Evolutionary conservation across 2,113 vertebrate species (phyloP), one percentile per base, ranked within the genome.

Genomic region (Dicerorhinus sumatrensis): DNA sequence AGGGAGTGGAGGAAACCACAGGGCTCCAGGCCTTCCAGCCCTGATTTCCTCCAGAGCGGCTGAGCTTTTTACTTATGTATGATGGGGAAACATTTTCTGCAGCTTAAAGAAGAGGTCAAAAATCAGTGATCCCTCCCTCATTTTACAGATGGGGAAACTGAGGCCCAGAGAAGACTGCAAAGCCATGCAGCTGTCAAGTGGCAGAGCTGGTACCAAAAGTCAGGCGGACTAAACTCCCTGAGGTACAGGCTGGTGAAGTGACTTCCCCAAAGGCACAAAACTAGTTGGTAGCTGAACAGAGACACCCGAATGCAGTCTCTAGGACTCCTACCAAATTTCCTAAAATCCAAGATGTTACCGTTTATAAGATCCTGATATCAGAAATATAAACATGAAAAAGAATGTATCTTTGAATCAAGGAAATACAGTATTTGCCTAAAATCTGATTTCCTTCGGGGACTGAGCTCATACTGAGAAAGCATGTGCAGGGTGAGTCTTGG

Each of bases 341-440:
- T 94, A 65, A 92, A 81, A 69, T 33, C 20, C 54, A 69, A 92
- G 73, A 6, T 82, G 33, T 12, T 67, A 63, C 39, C 8, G 5
- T 91, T 56, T 83, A 4, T 79, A 84, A 89, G 79, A 58, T 69
- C 33, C 20, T 75, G n/a, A 46, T 46, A 60, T 9, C 21, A 72
- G 65, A 89, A 94, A 92, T 60, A 46, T 56, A 60, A 94, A 83
- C 81, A 56, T 60, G 46, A 95, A 67, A 81, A 70, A 42, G 29
- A 76, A 65, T 9, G 14, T 29, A 12, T 65, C 76, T 91, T 94
- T 95, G 65, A 97, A 95, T 88, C 75, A 70, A 75, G 36, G 33
- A 97, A 97, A 76, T 92, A 62, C 1, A 58, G 20, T 83, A 83
- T 90, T 90, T 94, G 92, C 60, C 92, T 96, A 89, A 93, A 95